A percentile compares a stretch with the other conserved stretches of the same genome.
Conservation (phyloP, 53 echinoderm and acorn worm species). For the Actinopyga echinites region DNA sequence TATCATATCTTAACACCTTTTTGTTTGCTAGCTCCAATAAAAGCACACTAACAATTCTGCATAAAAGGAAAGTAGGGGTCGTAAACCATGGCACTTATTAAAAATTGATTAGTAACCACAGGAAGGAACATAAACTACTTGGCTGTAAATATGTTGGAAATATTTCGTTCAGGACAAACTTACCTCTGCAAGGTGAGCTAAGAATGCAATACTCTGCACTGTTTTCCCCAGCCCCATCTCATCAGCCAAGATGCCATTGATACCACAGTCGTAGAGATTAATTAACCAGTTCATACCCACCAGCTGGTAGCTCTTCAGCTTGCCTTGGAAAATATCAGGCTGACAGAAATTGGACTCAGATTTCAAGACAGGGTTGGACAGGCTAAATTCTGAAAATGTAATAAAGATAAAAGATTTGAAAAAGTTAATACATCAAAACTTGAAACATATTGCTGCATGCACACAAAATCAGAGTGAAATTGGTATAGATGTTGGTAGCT, state of each 20-base stretch:
- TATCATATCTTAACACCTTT: too few species aligned
- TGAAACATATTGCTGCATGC: too few species aligned
- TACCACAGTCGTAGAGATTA: conserved; percentile 99
- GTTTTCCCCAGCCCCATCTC: conserved; percentile 99
- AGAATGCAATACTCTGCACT: conserved; percentile 92
- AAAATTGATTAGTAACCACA: background rate
- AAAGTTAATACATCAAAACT: background rate
- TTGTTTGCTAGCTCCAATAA: too few species aligned
- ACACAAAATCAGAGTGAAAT: too few species aligned
- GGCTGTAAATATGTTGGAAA: too few species aligned
- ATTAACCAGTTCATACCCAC: conserved; percentile 97
- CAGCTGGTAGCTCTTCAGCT: conserved; percentile 89
- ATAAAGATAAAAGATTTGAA: background rate
- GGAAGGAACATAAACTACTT: background rate
- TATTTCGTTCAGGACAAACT: background rate
- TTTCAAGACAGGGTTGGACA: conserved; percentile 77
- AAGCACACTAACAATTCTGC: too few species aligned
- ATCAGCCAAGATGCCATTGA: conserved; percentile 98
- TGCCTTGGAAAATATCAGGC: conserved; percentile 88
- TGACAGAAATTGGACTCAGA: conserved; percentile 69
- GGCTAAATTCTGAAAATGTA: conserved; percentile 56
- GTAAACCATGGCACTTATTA: background rate
- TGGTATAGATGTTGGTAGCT: too few species aligned
- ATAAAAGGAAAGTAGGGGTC: too few species aligned
- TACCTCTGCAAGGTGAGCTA: conserved; percentile 95